Evolutionary conservation across 2,113 vertebrate species (phyloP).

Genomic region (Scomber colias): DNA sequence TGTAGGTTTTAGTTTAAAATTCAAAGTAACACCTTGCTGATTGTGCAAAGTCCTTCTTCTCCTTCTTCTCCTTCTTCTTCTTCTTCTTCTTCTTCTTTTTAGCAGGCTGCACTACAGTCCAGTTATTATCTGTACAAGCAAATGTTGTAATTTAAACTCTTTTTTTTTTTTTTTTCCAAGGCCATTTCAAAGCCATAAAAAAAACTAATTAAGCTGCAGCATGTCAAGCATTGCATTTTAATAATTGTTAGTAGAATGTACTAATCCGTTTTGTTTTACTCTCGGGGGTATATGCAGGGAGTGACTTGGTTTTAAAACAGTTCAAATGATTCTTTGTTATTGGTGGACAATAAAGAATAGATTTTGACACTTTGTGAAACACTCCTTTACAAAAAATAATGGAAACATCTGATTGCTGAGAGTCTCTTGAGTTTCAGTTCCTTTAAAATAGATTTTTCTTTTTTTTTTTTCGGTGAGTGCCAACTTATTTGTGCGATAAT

Average conservation of each 20-base stretch:
- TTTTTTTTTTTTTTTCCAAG: constrained; percentile 21
- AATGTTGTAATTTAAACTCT: background rate
- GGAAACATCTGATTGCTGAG: constrained; percentile 29
- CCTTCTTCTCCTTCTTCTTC: constrained; percentile 8
- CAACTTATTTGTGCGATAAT: constrained; percentile 10
- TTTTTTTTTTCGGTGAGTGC: background rate
- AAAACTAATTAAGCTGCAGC: constrained; percentile 29
- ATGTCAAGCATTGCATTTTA: constrained; percentile 40
- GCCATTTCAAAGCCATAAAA: constrained; percentile 40
- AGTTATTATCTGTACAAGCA: constrained; percentile 1
- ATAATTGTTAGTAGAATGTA: constrained; percentile 31
- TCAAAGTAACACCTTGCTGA: background rate
- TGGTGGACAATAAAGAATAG: too few relatives aligned
- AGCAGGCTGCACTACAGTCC: background rate
- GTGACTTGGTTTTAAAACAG: constrained; percentile 14
- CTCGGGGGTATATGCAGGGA: constrained; percentile 7
- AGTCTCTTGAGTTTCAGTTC: constrained; percentile 20
- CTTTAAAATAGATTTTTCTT: constrained; percentile 2
- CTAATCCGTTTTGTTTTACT: constrained; percentile 26
- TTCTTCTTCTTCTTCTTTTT: constrained; percentile 10
- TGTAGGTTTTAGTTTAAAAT: background rate
- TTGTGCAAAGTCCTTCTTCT: background rate
- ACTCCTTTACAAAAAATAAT: constrained; percentile 5
- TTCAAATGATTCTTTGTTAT: background rate
- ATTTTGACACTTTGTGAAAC: background rate